Conservation (phyloP, 2,797 vertebrate species). For the Cossypha heuglini region DNA sequence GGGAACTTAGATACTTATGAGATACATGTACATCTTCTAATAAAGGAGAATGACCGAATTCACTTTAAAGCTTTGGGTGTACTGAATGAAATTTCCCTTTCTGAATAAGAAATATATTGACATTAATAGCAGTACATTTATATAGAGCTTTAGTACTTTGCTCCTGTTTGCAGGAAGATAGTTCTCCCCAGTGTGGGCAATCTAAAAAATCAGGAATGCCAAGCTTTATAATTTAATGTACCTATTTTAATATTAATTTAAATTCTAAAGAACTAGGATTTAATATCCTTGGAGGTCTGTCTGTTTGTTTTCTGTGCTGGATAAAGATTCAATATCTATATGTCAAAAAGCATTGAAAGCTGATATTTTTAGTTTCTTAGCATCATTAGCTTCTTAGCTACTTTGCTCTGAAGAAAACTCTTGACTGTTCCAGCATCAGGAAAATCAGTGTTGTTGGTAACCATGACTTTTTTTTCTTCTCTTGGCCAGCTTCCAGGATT, state of each 20-base stretch:
- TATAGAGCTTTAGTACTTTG: neutral
- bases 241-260: neutral
- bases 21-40: neutral
- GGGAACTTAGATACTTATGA: neutral
- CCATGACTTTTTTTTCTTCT: neutral
- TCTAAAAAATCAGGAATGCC: neutral
- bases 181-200: neutral
- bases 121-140: neutral
- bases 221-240: neutral
- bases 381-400: neutral
- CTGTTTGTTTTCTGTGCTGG: neutral
- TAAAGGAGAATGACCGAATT: neutral
- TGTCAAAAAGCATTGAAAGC: neutral
- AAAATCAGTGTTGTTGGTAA: neutral
- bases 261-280: neutral
- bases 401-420: neutral
- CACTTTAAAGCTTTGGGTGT: neutral
- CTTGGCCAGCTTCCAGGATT: neutral
- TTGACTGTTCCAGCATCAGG: neutral
- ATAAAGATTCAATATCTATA: neutral
- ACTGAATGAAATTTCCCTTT: neutral
- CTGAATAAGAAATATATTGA: neutral
- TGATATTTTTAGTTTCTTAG: neutral
- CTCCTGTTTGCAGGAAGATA: neutral
- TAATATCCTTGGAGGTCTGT: neutral